Evolutionary conservation across 1,140 invertebrate genomes (phyloP).

Genomic region (Nymphalis io): DNA sequence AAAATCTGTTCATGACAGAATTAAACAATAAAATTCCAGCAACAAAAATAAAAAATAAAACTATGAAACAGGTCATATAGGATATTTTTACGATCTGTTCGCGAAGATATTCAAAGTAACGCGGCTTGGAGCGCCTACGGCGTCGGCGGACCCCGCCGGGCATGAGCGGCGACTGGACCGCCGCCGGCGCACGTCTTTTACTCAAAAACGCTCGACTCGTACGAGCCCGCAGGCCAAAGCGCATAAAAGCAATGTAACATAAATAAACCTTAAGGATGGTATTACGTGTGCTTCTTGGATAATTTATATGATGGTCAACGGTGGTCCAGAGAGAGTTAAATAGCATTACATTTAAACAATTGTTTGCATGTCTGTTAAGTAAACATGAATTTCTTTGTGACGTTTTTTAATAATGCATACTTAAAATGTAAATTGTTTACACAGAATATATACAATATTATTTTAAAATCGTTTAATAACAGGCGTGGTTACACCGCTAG

Average conservation of each 20-base stretch:
- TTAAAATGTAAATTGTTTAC: too few species aligned
- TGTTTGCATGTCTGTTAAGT: too few species aligned
- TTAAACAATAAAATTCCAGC: not conserved
- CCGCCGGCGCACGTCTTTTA: conserved; percentile 27
- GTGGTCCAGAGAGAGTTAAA: too few species aligned
- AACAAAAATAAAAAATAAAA: not conserved
- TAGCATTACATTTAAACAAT: not conserved
- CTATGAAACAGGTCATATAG: conserved; percentile 8
- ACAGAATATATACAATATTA: too few species aligned
- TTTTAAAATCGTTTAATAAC: too few species aligned
- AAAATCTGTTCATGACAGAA: too few species aligned
- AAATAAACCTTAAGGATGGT: conserved; percentile 14
- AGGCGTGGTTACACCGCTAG: not conserved
- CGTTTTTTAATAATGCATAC: too few species aligned
- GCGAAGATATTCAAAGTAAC: conserved; percentile 17
- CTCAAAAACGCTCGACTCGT: conserved; percentile 13
- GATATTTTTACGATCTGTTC: conserved; percentile 13
- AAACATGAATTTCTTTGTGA: too few species aligned
- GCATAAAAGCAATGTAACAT: conserved; percentile 12
- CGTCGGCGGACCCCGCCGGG: conserved; percentile 20
- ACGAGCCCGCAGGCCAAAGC: conserved; percentile 4
- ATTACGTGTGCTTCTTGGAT: conserved; percentile 1
- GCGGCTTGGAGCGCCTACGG: not conserved
- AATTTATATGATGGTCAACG: not conserved
- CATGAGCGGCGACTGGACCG: conserved; percentile 1